A percentile compares a stretch with the other conserved stretches of the same genome.
phyloP scores from a whole-genome alignment of 2,888 invertebrate genomes.

The Plagodis pulveraria region DNA sequence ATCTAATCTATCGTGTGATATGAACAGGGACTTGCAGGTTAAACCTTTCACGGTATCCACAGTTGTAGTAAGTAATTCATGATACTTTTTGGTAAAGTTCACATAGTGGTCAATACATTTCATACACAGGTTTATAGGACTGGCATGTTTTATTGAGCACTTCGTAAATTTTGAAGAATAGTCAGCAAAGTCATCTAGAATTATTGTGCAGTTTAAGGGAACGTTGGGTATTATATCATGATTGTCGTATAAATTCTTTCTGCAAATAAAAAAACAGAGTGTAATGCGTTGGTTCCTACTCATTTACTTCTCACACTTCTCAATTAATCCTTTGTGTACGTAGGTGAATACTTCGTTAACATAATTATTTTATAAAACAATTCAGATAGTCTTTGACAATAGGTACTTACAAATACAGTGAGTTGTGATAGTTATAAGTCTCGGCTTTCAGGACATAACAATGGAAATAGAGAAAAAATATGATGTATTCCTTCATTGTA shows the following conservation, averaged over 20 bases:
- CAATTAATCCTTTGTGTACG: too few relatives aligned
- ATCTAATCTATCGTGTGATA: conserved; percentile 87
- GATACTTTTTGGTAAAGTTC: conserved; percentile 76
- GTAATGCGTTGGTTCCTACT: too few relatives aligned
- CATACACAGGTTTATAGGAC: conserved; percentile 86
- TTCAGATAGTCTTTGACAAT: too few relatives aligned
- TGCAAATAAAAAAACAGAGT: conserved; percentile 4
- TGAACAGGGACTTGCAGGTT: conserved; percentile 84
- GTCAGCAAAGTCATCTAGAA: conserved; percentile 78
- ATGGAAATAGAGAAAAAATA: conserved; percentile 30
- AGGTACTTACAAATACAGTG: conserved; percentile 18
- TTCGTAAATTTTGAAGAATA: conserved; percentile 84
- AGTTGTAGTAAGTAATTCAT: conserved; percentile 70
- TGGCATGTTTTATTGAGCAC: conserved; percentile 85
- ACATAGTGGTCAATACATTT: conserved; percentile 84
- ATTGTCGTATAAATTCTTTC: neutral
- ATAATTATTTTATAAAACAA: too few relatives aligned
- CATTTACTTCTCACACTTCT: too few relatives aligned
- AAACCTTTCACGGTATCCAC: conserved; percentile 80
- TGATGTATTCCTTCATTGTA: conserved; percentile 33
- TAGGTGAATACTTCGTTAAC: too few relatives aligned
- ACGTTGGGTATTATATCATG: neutral
- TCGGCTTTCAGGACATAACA: conserved; percentile 41
- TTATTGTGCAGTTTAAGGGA: conserved; percentile 55
- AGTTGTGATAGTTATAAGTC: conserved; percentile 7